These are phyloP conservation scores for Pseudomyrmex pallidus DNA, from an alignment of 1,140 invertebrate genomes.

Conservation along the genomic window DNA sequence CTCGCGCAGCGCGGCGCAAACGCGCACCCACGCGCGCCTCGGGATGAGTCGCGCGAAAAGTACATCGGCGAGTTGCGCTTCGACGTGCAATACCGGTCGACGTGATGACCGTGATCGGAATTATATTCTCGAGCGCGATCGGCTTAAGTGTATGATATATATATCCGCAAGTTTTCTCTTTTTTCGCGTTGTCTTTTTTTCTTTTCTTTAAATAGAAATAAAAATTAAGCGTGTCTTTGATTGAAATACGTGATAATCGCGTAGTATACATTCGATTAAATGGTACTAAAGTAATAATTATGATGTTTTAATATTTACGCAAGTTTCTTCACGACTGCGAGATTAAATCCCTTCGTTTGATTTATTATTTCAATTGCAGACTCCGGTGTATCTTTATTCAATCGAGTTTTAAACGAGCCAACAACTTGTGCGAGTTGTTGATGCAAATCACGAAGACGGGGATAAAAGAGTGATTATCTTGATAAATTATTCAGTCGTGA, in stretches of 20 bases:
- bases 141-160: neutral
- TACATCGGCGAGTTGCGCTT: neutral
- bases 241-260: no score
- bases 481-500: constrained; percentile 53
- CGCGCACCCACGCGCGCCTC: constrained; percentile 63
- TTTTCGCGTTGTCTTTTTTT: neutral
- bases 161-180: no score
- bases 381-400: constrained; percentile 37
- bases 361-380: constrained; percentile 37
- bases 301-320: neutral
- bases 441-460: constrained; percentile 46
- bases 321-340: neutral
- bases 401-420: constrained; percentile 34
- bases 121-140: neutral
- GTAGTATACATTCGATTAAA: no score
- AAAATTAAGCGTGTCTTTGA: no score
- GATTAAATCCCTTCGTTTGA: neutral
- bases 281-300: neutral
- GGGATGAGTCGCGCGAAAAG: constrained; percentile 21
- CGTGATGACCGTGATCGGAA: neutral
- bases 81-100: neutral
- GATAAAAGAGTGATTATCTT: constrained; percentile 59
- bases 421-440: constrained; percentile 34
- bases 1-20: constrained; percentile 54
- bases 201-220: neutral